Evolutionary conservation across 1,140 invertebrate genomes (phyloP), one percentile per base, ranked within the genome.

Genomic region (Ceratoteleas bidentatus): DNA sequence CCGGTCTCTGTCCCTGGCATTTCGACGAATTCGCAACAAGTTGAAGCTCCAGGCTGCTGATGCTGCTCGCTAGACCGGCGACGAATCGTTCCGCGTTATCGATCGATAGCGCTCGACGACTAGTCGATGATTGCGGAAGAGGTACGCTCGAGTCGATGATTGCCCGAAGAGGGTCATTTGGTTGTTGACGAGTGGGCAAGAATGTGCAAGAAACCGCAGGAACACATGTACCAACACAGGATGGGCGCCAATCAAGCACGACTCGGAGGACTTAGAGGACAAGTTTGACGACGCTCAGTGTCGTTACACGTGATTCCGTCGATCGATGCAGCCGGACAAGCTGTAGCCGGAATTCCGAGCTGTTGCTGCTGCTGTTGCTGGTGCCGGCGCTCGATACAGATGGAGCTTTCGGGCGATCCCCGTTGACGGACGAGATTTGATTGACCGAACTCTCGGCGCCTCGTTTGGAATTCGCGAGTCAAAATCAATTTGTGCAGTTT

Each of bases 101-200:
- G 73, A 77, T 77, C 74, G 80, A 82, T 82, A 81, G 58, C 53
- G 66, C 78, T 68, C 74, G 33, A 68, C 62, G 61, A 68, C 54
- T 47, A 79, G 69, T 72, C 61, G 80, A 77, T 66, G 73, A 82
- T 73, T 73, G 32, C 61, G 65, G 68, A 66, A 68, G 68, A 74
- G 77, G 54, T 56, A 64, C 74, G 65, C 54, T 60, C 61, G 24
- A 73, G 76, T 72, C 54, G 80, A 73, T 72, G 80, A 82, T 56
- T 68, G 68, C 49, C 61, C 49, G 60, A 24, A 6, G 52, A 49
- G 58, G 36, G 7, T 68, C 47, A 16, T 45, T 56, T 38, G 32
- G 36, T 65, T 60, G 68, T 24, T 24, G 24, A 24, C 24, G n/a
- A n/a, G n/a, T n/a, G n/a, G n/a, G n/a, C n/a, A 24, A 24, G 24